Conservation (phyloP, 2,888 invertebrate genomes). For the Caenorhabditis drosophilae region DNA sequence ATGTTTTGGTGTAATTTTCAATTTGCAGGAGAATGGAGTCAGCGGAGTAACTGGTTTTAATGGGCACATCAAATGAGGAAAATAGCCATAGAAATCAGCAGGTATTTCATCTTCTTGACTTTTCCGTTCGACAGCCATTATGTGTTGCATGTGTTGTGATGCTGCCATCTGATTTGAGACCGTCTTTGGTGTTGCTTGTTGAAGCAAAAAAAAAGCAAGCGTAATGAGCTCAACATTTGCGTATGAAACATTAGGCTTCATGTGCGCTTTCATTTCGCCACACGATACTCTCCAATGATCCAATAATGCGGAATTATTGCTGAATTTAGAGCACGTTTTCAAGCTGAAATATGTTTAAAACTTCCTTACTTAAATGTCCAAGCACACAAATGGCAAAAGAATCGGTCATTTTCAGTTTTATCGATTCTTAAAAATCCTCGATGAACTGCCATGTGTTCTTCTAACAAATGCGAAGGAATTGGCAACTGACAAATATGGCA, state of each 20-base stretch:
- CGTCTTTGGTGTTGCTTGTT: not conserved
- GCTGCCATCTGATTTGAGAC: too few species aligned
- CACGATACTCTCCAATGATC: not conserved
- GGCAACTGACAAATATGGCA: not conserved
- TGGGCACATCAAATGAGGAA: too few species aligned
- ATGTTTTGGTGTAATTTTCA: too few species aligned
- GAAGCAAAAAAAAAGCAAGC: not conserved
- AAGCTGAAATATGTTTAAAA: not conserved
- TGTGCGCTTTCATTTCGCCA: not conserved
- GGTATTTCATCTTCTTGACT: too few species aligned
- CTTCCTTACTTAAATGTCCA: not conserved
- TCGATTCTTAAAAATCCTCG: not conserved
- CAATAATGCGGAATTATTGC: not conserved
- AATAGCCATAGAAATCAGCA: too few species aligned
- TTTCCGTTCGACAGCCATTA: too few species aligned
- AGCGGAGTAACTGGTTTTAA: too few species aligned
- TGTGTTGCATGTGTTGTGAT: too few species aligned
- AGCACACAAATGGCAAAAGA: not conserved
- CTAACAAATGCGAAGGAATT: not conserved
- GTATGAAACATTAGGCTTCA: not conserved
- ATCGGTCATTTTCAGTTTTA: not conserved
- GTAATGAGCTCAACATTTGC: not conserved
- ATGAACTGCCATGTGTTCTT: not conserved
- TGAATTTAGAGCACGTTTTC: not conserved
- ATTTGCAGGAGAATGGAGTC: too few species aligned